Conservation (phyloP, 2,888 invertebrate species). For the Crossocerus cetratus region DNA sequence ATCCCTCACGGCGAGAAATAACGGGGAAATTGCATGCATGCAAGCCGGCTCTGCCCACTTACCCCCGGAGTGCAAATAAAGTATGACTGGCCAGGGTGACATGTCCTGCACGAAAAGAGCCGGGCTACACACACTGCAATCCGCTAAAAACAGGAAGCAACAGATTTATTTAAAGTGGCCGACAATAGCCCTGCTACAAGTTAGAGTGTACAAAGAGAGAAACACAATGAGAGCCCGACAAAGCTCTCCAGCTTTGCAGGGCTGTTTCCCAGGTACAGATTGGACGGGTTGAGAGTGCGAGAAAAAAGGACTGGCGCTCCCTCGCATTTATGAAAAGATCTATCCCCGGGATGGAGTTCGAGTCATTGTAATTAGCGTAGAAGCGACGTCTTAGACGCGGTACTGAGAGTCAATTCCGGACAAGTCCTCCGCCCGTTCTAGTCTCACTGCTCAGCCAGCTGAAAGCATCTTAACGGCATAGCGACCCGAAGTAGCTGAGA, state of each 20-base stretch:
- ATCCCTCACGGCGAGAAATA: slow-evolving; percentile 1
- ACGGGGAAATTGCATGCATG: neutral
- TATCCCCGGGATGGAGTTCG: slow-evolving; percentile 1
- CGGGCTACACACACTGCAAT: neutral
- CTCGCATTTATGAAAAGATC: slow-evolving; percentile 9
- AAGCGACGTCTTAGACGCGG: neutral
- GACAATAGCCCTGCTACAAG: slow-evolving; percentile 19
- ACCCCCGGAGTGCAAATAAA: neutral
- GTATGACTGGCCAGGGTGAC: neutral
- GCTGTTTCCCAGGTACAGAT: slow-evolving; percentile 12
- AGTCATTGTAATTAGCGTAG: slow-evolving; percentile 28
- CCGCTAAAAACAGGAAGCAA: slow-evolving; percentile 15
- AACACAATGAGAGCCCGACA: slow-evolving; percentile 15
- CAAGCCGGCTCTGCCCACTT: neutral
- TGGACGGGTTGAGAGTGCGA: neutral
- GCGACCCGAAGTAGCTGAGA: slow-evolving; percentile 10
- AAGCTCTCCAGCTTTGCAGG: neutral
- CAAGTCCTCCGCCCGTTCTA: slow-evolving; percentile 32
- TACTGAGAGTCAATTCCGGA: neutral
- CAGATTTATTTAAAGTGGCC: slow-evolving; percentile 22
- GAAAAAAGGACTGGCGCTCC: neutral
- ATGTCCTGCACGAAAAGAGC: neutral
- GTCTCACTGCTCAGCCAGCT: slow-evolving; percentile 38
- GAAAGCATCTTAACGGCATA: slow-evolving; percentile 8
- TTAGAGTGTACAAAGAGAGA: slow-evolving; percentile 10